A percentile compares a stretch with the other conserved stretches of the same genome.
Evolutionary conservation across 1,140 invertebrate species (phyloP).

Genomic region (Conus ventricosus): DNA sequence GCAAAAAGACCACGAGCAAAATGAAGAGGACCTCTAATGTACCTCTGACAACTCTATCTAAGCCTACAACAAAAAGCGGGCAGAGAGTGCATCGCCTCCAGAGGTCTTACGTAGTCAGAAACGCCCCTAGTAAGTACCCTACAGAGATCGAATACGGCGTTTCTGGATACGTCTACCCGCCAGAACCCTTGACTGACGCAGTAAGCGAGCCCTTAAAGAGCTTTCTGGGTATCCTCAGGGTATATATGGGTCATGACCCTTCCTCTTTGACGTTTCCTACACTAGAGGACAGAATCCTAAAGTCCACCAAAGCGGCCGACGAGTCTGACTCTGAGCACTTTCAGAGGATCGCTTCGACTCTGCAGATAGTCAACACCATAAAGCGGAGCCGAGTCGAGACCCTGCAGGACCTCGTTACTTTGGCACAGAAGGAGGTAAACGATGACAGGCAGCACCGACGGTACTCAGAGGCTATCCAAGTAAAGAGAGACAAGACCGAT

Average conservation of each 20-base stretch:
- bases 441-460: too few relatives aligned
- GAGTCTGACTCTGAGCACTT: constrained; percentile 26
- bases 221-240: background rate
- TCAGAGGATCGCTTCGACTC: too few relatives aligned
- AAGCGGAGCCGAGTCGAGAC: too few relatives aligned
- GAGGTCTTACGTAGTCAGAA: constrained; percentile 25
- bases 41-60: too few relatives aligned
- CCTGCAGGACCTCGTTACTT: too few relatives aligned
- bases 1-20: background rate
- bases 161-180: background rate
- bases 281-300: background rate
- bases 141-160: background rate
- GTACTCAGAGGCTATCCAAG: too few relatives aligned
- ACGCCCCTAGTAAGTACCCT: constrained; percentile 1
- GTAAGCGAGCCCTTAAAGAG: background rate
- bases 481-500: too few relatives aligned
- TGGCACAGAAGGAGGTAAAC: too few relatives aligned
- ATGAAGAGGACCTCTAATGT: too few relatives aligned
- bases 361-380: too few relatives aligned
- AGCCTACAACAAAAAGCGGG: too few relatives aligned
- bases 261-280: background rate
- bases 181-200: background rate
- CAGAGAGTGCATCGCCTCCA: background rate
- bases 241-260: background rate
- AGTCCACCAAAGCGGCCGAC: constrained; percentile 13